phyloP scores from a whole-genome alignment of 2,113 vertebrate genomes.

The Oncorhynchus keta region DNA sequence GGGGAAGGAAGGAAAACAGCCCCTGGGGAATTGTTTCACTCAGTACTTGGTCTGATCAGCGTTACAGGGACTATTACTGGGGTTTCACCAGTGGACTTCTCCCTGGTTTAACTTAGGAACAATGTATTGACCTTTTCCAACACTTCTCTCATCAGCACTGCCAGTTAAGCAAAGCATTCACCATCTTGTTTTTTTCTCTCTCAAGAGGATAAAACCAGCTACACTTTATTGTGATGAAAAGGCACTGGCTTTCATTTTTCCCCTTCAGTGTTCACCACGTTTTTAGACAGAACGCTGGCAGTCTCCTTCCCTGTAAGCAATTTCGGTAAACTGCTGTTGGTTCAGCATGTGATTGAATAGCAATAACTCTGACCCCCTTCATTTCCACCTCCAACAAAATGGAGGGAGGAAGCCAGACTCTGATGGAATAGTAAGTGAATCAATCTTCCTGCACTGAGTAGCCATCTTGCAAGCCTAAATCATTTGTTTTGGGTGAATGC shows the following conservation, averaged over 20 bases:
- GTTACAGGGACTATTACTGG: constrained; percentile 52
- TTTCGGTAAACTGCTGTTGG: constrained; percentile 32
- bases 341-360: constrained; percentile 52
- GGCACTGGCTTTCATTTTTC: constrained; percentile 31
- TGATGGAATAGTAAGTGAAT: constrained; percentile 37
- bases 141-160: constrained; percentile 43
- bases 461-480: too few species aligned
- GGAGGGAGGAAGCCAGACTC: constrained; percentile 27
- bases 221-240: constrained; percentile 45
- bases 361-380: constrained; percentile 45
- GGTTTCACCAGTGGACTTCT: constrained; percentile 50
- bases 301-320: constrained; percentile 50
- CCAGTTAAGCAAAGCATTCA: constrained; percentile 34
- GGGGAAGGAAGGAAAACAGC: constrained; percentile 13
- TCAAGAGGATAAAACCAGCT: constrained; percentile 37
- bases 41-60: constrained; percentile 47
- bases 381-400: constrained; percentile 31
- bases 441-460: constrained; percentile 28
- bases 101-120: constrained; percentile 51
- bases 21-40: constrained; percentile 34
- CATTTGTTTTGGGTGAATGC: too few species aligned
- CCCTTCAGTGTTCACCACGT: constrained; percentile 33
- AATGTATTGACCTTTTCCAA: constrained; percentile 62
- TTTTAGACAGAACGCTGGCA: constrained; percentile 26
- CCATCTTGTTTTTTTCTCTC: constrained; percentile 14